Evolutionary conservation across 2,888 invertebrate species (phyloP), one percentile per base, ranked within the genome.

Genomic region (Orthosia cruda): DNA sequence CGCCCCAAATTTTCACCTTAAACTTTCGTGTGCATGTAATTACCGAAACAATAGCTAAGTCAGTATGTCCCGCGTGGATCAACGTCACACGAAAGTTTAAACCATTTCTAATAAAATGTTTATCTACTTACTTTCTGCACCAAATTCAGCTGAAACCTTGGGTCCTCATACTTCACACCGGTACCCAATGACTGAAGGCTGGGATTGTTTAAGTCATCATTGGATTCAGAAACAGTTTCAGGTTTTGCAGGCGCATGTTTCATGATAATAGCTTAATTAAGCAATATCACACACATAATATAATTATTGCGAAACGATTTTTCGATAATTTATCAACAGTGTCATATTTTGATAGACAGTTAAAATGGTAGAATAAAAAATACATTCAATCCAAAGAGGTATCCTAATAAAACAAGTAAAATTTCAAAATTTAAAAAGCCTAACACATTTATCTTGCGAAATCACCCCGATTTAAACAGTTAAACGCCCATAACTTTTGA

Each of bases 81-180:
- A 7, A 40, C 1, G 1, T 9, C 9, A 40, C 40, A 9, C 9
- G 40, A 9, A 40, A 40, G 40, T 40, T 40, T 40, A 1, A 40
- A 9, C 40, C 0, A 40, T 40, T 7, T 40, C 40, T 40, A 45
- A 20, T 2, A 62, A 7, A 49, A 13, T 4, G 23, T 18, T 23
- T 16, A 9, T 18, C 7, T 40, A n/a, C 23, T 73, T 16, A 81
- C 80, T 12, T 68, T 71, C 9, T 80, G 81, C 61, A 77, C 26
- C 20, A 80, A 61, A 72, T 71, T 81, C 52, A 80, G 65, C 45
- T 81, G 67, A 67, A 68, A 68, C 5, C 49, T 47, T 9, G 81
- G 77, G 16, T 80, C 55, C 5, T 81, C 82, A 2, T 80, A 80
- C n/a, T 71, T 81, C 0, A 80, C 47, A 0, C 64, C 67, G 45